Evolutionary conservation across 2,888 invertebrate genomes (phyloP).

Genomic region (Glyphotaelius pellucidus): DNA sequence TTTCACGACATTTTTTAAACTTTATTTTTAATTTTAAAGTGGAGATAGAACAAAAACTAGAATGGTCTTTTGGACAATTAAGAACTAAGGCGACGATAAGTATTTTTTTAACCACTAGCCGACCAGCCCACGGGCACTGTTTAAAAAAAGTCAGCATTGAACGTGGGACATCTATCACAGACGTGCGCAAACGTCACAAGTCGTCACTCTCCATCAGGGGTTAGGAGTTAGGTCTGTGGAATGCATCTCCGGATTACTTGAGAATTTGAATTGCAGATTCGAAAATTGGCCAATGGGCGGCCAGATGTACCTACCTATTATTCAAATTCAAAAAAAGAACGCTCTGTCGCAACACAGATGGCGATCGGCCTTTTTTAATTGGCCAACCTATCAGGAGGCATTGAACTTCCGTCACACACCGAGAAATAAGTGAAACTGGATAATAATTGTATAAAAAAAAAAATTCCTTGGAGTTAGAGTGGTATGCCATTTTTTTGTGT

Average conservation of each 20-base stretch:
- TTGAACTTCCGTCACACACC: constrained; percentile 51
- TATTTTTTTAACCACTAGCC: not conserved
- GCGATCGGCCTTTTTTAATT: constrained; percentile 43
- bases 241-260: constrained; percentile 52
- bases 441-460: not conserved
- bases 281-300: constrained; percentile 46
- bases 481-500: not conserved
- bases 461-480: not conserved
- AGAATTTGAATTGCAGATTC: constrained; percentile 60
- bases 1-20: too few relatives aligned
- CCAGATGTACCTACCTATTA: constrained; percentile 44
- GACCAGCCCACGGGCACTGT: not conserved
- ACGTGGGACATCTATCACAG: not conserved
- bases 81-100: not conserved
- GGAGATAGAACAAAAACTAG: too few relatives aligned
- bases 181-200: not conserved
- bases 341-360: constrained; percentile 54
- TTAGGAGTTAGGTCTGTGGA: not conserved
- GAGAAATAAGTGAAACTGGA: constrained; percentile 22
- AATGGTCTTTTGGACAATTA: too few relatives aligned
- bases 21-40: too few relatives aligned
- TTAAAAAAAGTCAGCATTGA: not conserved
- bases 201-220: constrained; percentile 3
- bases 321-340: constrained; percentile 47
- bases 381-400: constrained; percentile 49